Evolutionary conservation across 2,888 invertebrate genomes (phyloP).

Genomic region (Eumerus sabulonum): DNA sequence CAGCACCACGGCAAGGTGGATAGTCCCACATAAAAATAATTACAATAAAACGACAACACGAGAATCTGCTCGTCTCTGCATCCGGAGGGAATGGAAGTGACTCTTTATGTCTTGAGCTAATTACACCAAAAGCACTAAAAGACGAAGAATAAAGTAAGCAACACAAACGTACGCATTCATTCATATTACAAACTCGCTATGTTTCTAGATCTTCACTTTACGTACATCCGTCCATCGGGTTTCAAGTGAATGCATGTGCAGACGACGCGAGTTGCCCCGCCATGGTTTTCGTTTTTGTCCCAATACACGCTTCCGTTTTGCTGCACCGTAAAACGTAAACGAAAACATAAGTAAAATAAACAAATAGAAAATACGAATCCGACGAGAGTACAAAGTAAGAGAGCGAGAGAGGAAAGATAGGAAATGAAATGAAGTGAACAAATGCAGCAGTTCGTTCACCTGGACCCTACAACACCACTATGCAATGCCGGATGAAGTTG

Average conservation of each 20-base stretch:
- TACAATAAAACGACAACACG: too few species aligned
- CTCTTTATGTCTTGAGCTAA: conserved; percentile 48
- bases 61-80: too few species aligned
- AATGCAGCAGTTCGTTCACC: conserved; percentile 50
- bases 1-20: too few species aligned
- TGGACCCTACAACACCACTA: conserved; percentile 29
- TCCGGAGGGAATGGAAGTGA: conserved; percentile 6
- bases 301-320: conserved; percentile 62
- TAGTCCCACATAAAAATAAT: too few species aligned
- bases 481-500: conserved; percentile 4
- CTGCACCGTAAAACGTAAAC: conserved; percentile 29
- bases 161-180: conserved; percentile 63
- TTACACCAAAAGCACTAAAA: conserved; percentile 40
- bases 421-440: conserved; percentile 44
- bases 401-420: conserved; percentile 45
- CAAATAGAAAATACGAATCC: conserved; percentile 42
- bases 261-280: not conserved
- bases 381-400: conserved; percentile 61
- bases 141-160: conserved; percentile 19
- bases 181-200: conserved; percentile 47
- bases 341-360: conserved; percentile 14
- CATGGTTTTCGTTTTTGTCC: conserved; percentile 43
- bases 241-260: conserved; percentile 1
- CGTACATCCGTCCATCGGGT: not conserved
- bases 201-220: not conserved